Base-by-base conservation (phyloP, 2,888 invertebrate genomes). In the Drosophila nigricruria region DNA sequence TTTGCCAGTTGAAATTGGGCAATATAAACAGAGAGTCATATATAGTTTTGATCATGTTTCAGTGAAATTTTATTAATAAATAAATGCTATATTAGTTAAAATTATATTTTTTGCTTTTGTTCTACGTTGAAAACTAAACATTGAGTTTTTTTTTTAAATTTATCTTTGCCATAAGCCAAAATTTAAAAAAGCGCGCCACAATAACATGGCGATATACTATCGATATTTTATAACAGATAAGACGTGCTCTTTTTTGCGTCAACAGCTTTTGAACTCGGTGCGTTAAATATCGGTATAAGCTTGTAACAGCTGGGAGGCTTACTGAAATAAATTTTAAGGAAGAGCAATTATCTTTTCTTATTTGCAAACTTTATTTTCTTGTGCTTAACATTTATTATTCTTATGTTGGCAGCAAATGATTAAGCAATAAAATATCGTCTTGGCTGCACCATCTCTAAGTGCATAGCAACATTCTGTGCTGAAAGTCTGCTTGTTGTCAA, bases 31-130 rank as follows among this genome's bases (percentile, higher is more conserved):
- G 66, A 66, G 67, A 65, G 38, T 53, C 59, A 54, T 30, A 72
- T 45, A 67, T 66, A 70, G 65, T 83, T 82, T 77, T 62, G 56
- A 73, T 58, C 63, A 70, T 70, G 74, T 79, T 87, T 84, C 89
- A 71, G 65, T 75, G 64, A 77, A 79, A 68, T 89, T 84, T 87
- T 77, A 84, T 73, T 69, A 50, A 66, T 66, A 66, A 84, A 84
- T 87, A 87, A 87, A 89, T 57, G 62, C 60, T 67, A 77, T 59
- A 76, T 20, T 64, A 82, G 68, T 74, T 67, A 53, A 34, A 62
- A 40, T 9, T n/a, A 27, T 20, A 9, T 6, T 30, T n/a, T 52
- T 57, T 42, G 16, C 32, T 56, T 50, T 23, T 18, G 0, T 27
- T 36, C n/a, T 32, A 12, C 3, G 30, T 5, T 14, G 4, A 2